Evolutionary conservation across 2,113 vertebrate genomes (phyloP).

Genomic region (Propithecus coquereli): DNA sequence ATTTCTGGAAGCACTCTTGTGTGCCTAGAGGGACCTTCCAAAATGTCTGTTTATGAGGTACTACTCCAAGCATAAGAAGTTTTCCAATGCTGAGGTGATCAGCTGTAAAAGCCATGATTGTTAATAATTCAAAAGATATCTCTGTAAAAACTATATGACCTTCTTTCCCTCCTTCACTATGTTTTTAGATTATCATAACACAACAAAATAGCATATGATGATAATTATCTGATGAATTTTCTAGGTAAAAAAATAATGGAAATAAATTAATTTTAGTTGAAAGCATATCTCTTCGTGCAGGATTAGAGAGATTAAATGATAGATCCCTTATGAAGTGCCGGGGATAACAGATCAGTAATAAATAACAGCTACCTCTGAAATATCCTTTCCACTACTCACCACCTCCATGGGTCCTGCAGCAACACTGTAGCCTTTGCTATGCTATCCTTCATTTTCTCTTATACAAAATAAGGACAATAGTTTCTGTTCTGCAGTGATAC

Average conservation of each 20-base stretch:
- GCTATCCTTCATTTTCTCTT: background rate
- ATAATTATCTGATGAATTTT: slow-evolving; percentile 52
- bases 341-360: background rate
- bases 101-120: slow-evolving; percentile 29
- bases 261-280: slow-evolving; percentile 42
- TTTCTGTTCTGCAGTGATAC: background rate
- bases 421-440: background rate
- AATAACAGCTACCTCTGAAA: slow-evolving; percentile 1
- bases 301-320: background rate
- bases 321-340: background rate
- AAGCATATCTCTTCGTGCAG: background rate
- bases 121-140: slow-evolving; percentile 72
- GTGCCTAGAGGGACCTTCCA: slow-evolving; percentile 70
- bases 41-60: slow-evolving; percentile 76
- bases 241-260: background rate
- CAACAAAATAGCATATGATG: background rate
- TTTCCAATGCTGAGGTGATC: slow-evolving; percentile 66
- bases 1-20: slow-evolving; percentile 66
- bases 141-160: background rate
- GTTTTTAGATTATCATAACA: background rate
- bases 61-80: slow-evolving; percentile 72
- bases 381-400: background rate
- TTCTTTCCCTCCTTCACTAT: background rate
- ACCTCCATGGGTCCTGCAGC: background rate
- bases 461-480: background rate